Base-by-base conservation (phyloP, 92 coral and sea anemone genomes). In the Zoanthus sociatus region DNA sequence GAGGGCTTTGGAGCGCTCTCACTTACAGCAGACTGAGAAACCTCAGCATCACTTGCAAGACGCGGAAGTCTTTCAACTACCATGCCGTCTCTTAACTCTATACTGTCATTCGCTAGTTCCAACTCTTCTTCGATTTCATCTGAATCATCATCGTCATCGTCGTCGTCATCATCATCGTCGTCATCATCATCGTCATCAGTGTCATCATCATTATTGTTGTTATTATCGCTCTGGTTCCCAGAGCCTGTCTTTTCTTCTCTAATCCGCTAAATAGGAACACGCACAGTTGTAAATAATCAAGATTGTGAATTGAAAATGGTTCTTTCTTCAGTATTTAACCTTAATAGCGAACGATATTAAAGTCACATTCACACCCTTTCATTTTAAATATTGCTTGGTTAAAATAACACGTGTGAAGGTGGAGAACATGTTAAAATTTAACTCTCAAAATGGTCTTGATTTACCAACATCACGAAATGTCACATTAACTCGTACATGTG, bases 91-190 rank as follows among this genome's bases (percentile, higher is more conserved):
- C 89, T 90, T 37, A 95, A 84, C 67, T 97, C 96, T 18, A 97
- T 81, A 77, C 98, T 97, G 78, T 84, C 92, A 63, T 92, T 92
- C n/a, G 95, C 97, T 20, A 78, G 91, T 94, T 97, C 98, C 18
- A 97, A 82, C 69, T 97, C 99, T 90, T 97, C 99, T 53, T 93
- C 98, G 42, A 97, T 95, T 88, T 95, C 96, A 53, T 88, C 89
- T 18, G 86, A 89, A 67, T 87, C 94, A 21, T 92, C 94, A 5
- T 92, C 92, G 51, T 86, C 92, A 79, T 50, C 55, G 7, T 50
- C 55, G 55, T 50, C 55, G 12, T 50, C 55, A 5, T 50, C 55
- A 50, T 50, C 55, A 50, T 48, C 53, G 9, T 48, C 53, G 9
- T 50, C 54, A 50, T 50, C 55, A 11, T 50, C 55, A 5, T 50